Evolutionary conservation across 2,797 vertebrate species (phyloP).

Genomic region (Botia kubotai): DNA sequence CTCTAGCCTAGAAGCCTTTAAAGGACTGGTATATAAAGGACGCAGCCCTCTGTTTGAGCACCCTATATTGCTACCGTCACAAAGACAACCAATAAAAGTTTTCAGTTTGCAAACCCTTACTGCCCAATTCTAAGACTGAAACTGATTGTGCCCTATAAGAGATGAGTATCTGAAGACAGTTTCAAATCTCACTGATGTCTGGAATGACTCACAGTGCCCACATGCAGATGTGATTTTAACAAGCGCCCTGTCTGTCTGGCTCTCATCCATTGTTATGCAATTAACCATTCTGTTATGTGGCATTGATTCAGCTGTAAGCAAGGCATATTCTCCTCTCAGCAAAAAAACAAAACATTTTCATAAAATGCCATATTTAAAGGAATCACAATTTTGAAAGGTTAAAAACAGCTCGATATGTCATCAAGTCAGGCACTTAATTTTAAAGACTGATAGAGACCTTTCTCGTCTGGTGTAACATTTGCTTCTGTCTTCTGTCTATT

Average conservation of each 20-base stretch:
- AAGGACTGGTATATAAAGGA: too few species aligned
- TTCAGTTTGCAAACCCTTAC: not conserved
- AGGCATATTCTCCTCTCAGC: slow-evolving; percentile 19
- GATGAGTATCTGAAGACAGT: slow-evolving; percentile 21
- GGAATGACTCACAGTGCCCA: slow-evolving; percentile 40
- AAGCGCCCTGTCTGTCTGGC: slow-evolving; percentile 46
- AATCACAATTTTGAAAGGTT: not conserved
- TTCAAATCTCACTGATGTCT: slow-evolving; percentile 4
- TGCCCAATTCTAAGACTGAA: slow-evolving; percentile 31
- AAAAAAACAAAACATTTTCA: not conserved
- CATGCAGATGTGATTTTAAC: slow-evolving; percentile 42
- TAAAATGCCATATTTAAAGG: not conserved
- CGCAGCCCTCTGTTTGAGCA: too few species aligned
- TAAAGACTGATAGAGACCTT: slow-evolving; percentile 4
- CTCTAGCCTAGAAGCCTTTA: too few species aligned
- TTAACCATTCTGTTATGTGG: slow-evolving; percentile 36
- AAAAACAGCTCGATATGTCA: not conserved
- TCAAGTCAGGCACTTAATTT: slow-evolving; percentile 8
- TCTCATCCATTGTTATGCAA: slow-evolving; percentile 32
- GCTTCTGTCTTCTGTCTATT: slow-evolving; percentile 28
- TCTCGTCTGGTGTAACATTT: slow-evolving; percentile 29
- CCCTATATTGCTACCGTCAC: not conserved
- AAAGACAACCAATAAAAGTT: not conserved
- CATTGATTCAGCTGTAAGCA: slow-evolving; percentile 34
- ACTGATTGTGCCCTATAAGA: slow-evolving; percentile 27